Evolutionary conservation across 2,797 vertebrate species (phyloP), one percentile per base, ranked within the genome.

Genomic region (Echeneis naucrates): DNA sequence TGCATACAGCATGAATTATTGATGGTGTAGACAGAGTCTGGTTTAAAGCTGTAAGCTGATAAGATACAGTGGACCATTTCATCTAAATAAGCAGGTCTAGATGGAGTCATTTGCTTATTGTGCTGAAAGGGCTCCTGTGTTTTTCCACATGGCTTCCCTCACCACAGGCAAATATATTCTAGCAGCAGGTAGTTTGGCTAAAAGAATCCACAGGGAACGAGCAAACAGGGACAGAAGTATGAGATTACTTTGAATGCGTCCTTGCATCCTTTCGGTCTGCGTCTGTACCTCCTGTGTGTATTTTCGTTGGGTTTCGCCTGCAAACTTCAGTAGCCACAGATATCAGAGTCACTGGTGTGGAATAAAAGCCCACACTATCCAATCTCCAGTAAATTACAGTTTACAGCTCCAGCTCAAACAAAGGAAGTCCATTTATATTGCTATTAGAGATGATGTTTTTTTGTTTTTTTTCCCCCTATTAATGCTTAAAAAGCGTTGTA

Each of bases 1-100:
- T 75, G 56, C 76, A 84, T 81, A 69, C 71, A 54, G 67, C 53
- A 73, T 92, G 54, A 87, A 92, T 91, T 75, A 93, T 90, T 88
- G 69, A 91, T 87, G 45, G 30, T 61, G 64, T 63, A 68, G 78
- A 86, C 70, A 51, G 78, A 83, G 78, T 90, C 64, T 82, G 72
- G 68, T 90, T 84, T 75, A 81, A 77, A 68, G 77, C 73, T 5
- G 70, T 79, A 87, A 89, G 78, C 67, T 84, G 78, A 89, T 85
- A 77, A 81, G 75, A 68, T 75, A 69, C 75, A 80, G 68, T 69
- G 77, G 84, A 72, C 70, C 79, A 69, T 75, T 86, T 87, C 65
- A 82, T 89, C 56, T 82, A 68, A 90, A 90, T 89, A 88, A 91
- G 88, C 75, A 78, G 68, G 71, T 80, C 62, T 63, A 73, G 65